These are phyloP conservation scores for Seira musarum DNA, from an alignment of 2,888 invertebrate species.

Conservation along the genomic window DNA sequence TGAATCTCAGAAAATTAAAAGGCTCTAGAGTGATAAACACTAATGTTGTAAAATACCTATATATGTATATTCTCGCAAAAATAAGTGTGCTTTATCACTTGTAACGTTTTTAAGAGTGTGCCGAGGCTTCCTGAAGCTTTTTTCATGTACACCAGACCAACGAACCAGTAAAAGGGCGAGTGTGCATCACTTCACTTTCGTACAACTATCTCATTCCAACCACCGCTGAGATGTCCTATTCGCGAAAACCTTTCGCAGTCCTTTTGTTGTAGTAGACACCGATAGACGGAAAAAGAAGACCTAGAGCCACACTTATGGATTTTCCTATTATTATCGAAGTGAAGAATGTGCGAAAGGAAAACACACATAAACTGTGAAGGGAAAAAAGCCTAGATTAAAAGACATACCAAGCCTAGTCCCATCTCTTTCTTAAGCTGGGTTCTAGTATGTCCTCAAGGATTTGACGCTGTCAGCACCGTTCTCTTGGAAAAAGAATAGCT, in stretches of 20 bases:
- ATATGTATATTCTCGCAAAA: no score
- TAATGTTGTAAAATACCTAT: no score
- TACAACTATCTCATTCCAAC: no score
- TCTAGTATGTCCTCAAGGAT: conserved; percentile 26
- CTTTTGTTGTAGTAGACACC: no score
- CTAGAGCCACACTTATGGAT: background rate
- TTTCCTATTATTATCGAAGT: conserved; percentile 9
- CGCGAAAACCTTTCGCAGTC: no score
- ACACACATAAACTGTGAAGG: background rate
- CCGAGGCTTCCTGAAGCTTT: no score
- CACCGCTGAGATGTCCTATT: no score
- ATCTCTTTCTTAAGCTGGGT: background rate
- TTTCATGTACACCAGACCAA: no score
- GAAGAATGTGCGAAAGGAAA: background rate
- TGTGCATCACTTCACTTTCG: no score
- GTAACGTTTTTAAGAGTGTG: background rate
- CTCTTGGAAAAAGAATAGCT: background rate
- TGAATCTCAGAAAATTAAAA: no score
- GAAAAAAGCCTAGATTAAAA: background rate
- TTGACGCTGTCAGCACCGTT: background rate
- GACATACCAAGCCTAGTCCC: background rate
- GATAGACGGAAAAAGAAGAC: no score
- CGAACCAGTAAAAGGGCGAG: no score
- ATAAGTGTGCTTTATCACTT: background rate
- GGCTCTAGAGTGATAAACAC: background rate